These are phyloP conservation scores for Epinotia ramella DNA, from an alignment of 2,888 invertebrate species.

Conservation along the genomic window DNA sequence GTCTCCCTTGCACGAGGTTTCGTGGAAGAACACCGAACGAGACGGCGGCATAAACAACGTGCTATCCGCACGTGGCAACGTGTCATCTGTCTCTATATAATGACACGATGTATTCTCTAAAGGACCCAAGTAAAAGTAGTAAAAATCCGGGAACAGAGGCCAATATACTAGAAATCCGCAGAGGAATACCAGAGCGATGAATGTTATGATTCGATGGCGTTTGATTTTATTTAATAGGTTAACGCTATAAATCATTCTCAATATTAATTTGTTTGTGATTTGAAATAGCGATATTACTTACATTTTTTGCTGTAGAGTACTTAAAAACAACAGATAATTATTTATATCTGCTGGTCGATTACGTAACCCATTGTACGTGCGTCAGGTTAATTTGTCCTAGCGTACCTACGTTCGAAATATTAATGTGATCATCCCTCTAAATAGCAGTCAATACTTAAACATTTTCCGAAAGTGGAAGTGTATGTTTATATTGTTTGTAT, in stretches of 20 bases:
- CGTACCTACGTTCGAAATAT: no score
- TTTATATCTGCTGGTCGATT: no score
- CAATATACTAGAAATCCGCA: conserved; percentile 22
- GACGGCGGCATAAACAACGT: conserved; percentile 59
- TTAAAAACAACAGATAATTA: no score
- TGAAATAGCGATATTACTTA: no score
- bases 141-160: conserved; percentile 37
- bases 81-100: conserved; percentile 48
- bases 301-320: no score
- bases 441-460: no score
- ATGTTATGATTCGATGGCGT: conserved; percentile 20
- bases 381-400: no score
- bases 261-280: background rate
- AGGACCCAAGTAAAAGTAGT: conserved; percentile 43
- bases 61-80: conserved; percentile 53
- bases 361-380: no score
- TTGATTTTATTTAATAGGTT: conserved; percentile 8
- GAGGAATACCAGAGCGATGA: conserved; percentile 9
- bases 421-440: no score
- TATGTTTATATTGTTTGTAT: no score
- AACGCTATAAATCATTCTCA: conserved; percentile 27
- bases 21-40: conserved; percentile 87
- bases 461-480: no score
- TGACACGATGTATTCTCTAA: conserved; percentile 52
- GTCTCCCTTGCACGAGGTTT: conserved; percentile 86